Evolutionary conservation across 1,140 invertebrate species (phyloP).

Genomic region (Cyclina sinensis): DNA sequence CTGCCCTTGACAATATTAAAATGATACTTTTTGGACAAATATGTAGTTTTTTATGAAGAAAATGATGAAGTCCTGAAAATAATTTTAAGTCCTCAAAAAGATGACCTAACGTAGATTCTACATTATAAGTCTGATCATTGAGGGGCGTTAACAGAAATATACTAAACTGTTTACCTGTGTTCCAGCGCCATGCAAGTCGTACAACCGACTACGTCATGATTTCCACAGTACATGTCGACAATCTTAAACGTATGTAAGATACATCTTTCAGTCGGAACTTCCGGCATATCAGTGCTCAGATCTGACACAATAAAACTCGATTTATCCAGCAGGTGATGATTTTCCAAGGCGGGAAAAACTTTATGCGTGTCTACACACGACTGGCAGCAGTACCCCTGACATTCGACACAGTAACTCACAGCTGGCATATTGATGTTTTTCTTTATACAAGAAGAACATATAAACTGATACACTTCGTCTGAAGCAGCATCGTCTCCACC

Average conservation of each 20-base stretch:
- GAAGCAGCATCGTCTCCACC: background rate
- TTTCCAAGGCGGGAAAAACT: background rate
- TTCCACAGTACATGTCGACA: background rate
- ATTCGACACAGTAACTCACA: slow-evolving; percentile 23
- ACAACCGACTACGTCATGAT: slow-evolving; percentile 17
- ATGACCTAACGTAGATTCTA: too few relatives aligned
- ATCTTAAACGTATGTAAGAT: background rate
- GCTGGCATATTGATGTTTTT: background rate
- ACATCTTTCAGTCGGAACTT: slow-evolving; percentile 20
- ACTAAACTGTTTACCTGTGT: slow-evolving; percentile 10
- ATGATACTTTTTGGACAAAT: too few relatives aligned
- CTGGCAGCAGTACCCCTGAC: slow-evolving; percentile 13
- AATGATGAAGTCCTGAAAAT: too few relatives aligned
- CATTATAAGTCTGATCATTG: too few relatives aligned
- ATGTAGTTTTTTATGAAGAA: too few relatives aligned
- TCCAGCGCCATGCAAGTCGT: background rate
- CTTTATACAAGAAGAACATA: background rate
- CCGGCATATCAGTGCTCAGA: background rate
- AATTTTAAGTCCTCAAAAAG: too few relatives aligned
- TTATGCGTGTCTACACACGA: background rate
- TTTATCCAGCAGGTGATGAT: background rate
- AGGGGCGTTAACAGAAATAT: too few relatives aligned
- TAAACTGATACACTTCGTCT: background rate
- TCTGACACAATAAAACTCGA: background rate
- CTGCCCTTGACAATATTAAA: too few relatives aligned